phyloP scores from a whole-genome alignment of 1,140 invertebrate species.

The Polypedilum pembai region DNA sequence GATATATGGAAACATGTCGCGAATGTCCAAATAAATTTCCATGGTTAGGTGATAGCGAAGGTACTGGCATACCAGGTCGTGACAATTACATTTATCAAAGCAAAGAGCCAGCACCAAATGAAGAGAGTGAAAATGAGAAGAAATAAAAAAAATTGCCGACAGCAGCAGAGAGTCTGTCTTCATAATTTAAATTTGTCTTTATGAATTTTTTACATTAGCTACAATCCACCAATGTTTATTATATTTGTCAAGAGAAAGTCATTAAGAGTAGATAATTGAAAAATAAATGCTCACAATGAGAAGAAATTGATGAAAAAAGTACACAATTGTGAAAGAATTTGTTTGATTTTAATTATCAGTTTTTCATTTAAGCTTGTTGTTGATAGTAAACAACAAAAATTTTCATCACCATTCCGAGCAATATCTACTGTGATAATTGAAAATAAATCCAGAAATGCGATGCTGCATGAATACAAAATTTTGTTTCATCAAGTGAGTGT shows the following conservation, averaged over 20 bases:
- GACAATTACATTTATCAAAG: slow-evolving; percentile 63
- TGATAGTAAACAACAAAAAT: not conserved
- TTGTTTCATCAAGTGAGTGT: not conserved
- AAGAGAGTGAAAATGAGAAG: not conserved
- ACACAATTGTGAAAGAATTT: not conserved
- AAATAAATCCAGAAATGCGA: slow-evolving; percentile 1
- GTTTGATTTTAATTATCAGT: not conserved
- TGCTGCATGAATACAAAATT: not conserved
- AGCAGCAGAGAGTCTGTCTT: not conserved
- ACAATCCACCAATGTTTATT: not conserved
- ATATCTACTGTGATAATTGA: not conserved
- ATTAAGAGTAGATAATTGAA: not conserved
- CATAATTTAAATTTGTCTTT: slow-evolving; percentile 4
- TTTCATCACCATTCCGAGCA: too few relatives aligned
- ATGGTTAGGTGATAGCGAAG: slow-evolving; percentile 77
- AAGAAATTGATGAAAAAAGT: not conserved
- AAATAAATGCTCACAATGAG: not conserved
- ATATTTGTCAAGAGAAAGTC: not conserved
- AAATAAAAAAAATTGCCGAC: not conserved
- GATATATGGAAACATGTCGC: slow-evolving; percentile 80
- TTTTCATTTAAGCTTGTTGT: not conserved
- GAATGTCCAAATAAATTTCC: slow-evolving; percentile 78
- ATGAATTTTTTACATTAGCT: not conserved
- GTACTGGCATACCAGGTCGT: slow-evolving; percentile 65
- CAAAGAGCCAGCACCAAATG: not conserved